phyloP scores from a whole-genome alignment of 2,797 vertebrate genomes.

The Gila robusta region DNA sequence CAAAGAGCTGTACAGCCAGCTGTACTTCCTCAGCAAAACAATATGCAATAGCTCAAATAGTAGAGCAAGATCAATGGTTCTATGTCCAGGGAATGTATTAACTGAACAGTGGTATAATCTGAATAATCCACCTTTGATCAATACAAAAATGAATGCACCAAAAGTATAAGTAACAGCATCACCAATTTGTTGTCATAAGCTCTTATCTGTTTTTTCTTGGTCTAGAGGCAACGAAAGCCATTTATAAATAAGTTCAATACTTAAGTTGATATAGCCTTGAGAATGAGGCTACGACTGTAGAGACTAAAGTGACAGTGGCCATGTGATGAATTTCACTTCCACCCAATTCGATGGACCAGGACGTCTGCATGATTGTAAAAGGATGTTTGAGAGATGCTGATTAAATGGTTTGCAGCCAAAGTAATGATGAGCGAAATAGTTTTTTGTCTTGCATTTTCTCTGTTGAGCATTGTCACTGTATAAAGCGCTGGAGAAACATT shows the following conservation, averaged over 20 bases:
- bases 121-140: not conserved
- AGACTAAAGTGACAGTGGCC: not conserved
- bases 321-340: not conserved
- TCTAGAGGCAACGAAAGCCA: not conserved
- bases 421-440: not conserved
- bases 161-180: too few species aligned
- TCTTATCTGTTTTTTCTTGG: not conserved
- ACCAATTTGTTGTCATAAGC: not conserved
- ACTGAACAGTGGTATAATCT: not conserved
- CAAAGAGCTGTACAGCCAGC: not conserved
- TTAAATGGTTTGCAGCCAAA: not conserved
- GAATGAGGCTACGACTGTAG: not conserved
- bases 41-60: not conserved
- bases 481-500: not conserved
- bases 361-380: not conserved
- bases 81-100: not conserved
- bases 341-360: not conserved
- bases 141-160: too few species aligned
- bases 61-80: not conserved
- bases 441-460: not conserved
- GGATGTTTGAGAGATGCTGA: not conserved
- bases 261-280: not conserved
- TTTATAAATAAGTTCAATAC: not conserved
- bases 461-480: not conserved
- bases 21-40: not conserved